Evolutionary conservation across 2,888 invertebrate species (phyloP), one percentile per base, ranked within the genome.

Genomic region (Biston betularia): DNA sequence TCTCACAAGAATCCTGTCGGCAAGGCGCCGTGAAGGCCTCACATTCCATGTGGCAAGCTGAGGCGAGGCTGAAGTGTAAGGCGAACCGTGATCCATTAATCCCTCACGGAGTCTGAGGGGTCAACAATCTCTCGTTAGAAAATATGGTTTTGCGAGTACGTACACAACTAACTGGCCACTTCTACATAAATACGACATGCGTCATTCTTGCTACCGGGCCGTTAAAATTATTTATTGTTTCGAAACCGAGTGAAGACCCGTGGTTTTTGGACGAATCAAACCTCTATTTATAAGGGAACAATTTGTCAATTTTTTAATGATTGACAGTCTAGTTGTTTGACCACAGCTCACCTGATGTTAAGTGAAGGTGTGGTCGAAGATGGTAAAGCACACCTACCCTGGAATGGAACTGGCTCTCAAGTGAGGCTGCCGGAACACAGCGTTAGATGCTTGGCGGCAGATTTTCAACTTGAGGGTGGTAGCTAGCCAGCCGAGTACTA

Each of bases 81-180:
- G 50, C 57, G 58, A 63, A 67, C 71, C 73, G 71, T 72, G 72
- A 75, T 72, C 65, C 68, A 68, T 68, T 66, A 77, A 75, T 76
- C 77, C 74, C 68, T 75, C 69, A 66, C 59, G 61, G 60, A 53
- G 67, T 56, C 59, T 59, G 58, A 48, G 68, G 61, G 78, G 76
- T 78, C 78, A 77, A 77, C 61, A 74, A 70, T 70, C 74, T 72
- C 72, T 71, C 75, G 65, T 68, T 72, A 72, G 68, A 64, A 71
- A 70, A 69, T 70, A 74, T 71, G 65, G 59, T 65, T 71, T 70
- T 62, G 68, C 71, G 46, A 69, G 63, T 63, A 59, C 62, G 45
- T 69, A 62, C 33, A 58, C 48, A 57, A 49, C 60, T 64, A 46
- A 67, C 59, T 42, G 44, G 45, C 53, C 66, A 68, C 65, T 63